Percentiles rank a stretch among this genome's conserved stretches.
Conservation (phyloP, 2,888 invertebrate species). For the Ypsolopha sequella region DNA sequence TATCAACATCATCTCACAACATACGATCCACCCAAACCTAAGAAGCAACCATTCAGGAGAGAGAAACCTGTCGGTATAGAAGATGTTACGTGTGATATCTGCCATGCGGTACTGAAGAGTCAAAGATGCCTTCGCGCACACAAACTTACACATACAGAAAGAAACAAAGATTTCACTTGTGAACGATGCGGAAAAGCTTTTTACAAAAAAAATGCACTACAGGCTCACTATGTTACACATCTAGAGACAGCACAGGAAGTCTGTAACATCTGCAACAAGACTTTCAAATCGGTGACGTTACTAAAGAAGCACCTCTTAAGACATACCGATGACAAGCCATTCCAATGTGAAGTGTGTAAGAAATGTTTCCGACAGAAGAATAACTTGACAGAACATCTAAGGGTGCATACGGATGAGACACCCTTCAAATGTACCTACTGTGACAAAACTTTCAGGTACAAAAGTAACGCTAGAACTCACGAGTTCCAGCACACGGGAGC, state of each 20-base stretch:
- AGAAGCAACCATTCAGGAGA: background rate
- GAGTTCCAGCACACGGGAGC: slow-evolving; percentile 71
- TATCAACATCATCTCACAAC: background rate
- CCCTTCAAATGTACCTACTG: slow-evolving; percentile 77
- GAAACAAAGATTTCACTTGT: slow-evolving; percentile 9
- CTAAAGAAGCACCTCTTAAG: background rate
- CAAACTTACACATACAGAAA: slow-evolving; percentile 54
- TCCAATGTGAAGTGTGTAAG: slow-evolving; percentile 6
- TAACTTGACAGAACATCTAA: slow-evolving; percentile 72
- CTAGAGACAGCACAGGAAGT: slow-evolving; percentile 2
- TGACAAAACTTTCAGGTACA: slow-evolving; percentile 74
- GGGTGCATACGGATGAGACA: slow-evolving; percentile 77
- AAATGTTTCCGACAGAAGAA: slow-evolving; percentile 59
- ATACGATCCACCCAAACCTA: slow-evolving; percentile 6
- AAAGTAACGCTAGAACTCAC: slow-evolving; percentile 74
- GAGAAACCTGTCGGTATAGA: slow-evolving; percentile 2
- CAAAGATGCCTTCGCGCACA: slow-evolving; percentile 29
- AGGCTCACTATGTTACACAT: slow-evolving; percentile 3
- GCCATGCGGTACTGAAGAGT: slow-evolving; percentile 3
- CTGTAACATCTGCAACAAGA: slow-evolving; percentile 5
- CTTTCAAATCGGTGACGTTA: background rate
- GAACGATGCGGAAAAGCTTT: slow-evolving; percentile 10
- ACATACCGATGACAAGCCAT: slow-evolving; percentile 1
- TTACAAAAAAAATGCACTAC: slow-evolving; percentile 5
- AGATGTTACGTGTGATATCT: slow-evolving; percentile 7